phyloP scores from a whole-genome alignment of 2,888 invertebrate genomes.

The Diogma glabrata region DNA sequence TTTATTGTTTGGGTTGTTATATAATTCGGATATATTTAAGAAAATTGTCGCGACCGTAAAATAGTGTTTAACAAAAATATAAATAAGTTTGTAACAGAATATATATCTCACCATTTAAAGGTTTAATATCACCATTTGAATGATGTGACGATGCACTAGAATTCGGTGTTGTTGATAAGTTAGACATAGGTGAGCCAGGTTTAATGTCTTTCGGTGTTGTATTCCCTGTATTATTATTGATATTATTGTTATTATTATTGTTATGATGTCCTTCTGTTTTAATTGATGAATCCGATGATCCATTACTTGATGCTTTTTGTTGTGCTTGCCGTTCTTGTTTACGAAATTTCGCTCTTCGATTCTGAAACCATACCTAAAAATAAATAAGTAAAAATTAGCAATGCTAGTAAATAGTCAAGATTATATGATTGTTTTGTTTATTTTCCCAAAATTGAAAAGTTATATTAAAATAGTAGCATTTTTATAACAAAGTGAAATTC shows the following conservation, averaged over 20 bases:
- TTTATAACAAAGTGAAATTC: too few species aligned
- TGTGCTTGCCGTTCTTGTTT: constrained; percentile 18
- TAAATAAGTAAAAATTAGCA: neutral
- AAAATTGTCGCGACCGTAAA: constrained; percentile 5
- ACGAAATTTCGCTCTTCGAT: constrained; percentile 10
- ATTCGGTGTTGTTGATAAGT: constrained; percentile 21
- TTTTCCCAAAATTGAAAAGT: too few species aligned
- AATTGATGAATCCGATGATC: constrained; percentile 16
- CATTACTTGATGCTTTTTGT: constrained; percentile 20
- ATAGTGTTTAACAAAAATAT: too few species aligned
- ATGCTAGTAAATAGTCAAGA: neutral
- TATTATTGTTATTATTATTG: constrained; percentile 7
- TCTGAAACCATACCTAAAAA: constrained; percentile 10
- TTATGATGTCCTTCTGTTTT: constrained; percentile 16
- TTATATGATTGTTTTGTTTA: too few species aligned
- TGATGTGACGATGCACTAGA: constrained; percentile 23
- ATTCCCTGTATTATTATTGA: constrained; percentile 11
- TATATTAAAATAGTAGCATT: too few species aligned
- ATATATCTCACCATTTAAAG: constrained; percentile 19
- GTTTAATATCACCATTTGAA: constrained; percentile 21
- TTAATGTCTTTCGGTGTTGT: constrained; percentile 20
- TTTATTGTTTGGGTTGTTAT: neutral
- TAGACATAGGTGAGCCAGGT: constrained; percentile 21
- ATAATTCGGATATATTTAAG: neutral
- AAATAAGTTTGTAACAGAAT: too few species aligned